These are phyloP conservation scores for Ciconia maguari DNA, from an alignment of 2,113 vertebrate species.

Conservation along the genomic window DNA sequence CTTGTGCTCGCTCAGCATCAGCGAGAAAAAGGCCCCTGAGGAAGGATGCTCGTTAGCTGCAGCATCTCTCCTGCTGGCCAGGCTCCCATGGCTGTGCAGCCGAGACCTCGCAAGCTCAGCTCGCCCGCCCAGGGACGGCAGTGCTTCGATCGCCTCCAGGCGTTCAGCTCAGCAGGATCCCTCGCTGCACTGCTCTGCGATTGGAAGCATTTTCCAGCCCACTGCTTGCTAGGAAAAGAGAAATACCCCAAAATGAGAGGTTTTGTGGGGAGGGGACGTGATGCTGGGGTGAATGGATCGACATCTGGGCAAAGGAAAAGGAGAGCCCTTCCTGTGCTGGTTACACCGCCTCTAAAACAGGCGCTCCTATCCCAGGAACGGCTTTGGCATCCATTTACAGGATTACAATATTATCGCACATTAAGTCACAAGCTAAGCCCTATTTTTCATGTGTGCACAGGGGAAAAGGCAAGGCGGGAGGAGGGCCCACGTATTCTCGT, in stretches of 20 bases:
- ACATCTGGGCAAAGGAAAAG: not conserved
- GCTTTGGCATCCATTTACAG: not conserved
- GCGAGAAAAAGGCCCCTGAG: not conserved
- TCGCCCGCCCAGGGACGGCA: not conserved
- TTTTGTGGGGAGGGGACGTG: not conserved
- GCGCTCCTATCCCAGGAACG: not conserved
- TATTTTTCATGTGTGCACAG: not conserved
- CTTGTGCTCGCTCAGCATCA: rapidly evolving
- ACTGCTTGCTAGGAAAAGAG: not conserved
- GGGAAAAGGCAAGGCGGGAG: not conserved
- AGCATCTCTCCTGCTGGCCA: not conserved
- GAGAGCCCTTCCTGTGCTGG: rapidly evolving
- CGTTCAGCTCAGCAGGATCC: not conserved
- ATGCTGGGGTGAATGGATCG: not conserved
- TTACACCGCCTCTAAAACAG: not conserved
- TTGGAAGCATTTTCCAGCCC: not conserved
- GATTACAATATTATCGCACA: not conserved
- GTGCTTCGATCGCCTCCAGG: not conserved
- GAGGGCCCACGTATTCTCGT: not conserved
- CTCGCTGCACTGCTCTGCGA: rapidly evolving
- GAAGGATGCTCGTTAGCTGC: not conserved
- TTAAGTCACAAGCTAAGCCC: not conserved
- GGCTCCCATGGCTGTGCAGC: not conserved
- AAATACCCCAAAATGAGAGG: not conserved
- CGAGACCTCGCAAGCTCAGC: not conserved